Percentiles rank a stretch among this genome's conserved stretches.
These are phyloP conservation scores for Mungos mungo DNA, from an alignment of 2,113 vertebrate species.

Conservation along the genomic window DNA sequence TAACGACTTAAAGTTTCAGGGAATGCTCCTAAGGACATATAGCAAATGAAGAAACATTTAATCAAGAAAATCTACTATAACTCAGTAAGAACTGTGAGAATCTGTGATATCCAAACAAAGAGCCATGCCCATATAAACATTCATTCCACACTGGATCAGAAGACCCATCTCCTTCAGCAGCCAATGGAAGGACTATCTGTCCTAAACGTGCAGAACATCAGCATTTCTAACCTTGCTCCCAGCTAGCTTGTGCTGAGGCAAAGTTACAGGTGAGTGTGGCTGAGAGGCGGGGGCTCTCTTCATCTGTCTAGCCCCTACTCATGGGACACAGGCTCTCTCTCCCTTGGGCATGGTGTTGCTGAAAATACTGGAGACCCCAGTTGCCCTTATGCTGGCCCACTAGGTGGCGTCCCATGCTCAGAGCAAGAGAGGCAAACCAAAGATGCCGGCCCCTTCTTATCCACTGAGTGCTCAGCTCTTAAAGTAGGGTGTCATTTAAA, in stretches of 20 bases:
- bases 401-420: background rate
- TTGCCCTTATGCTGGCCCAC: background rate
- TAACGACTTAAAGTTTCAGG: background rate
- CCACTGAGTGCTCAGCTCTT: background rate
- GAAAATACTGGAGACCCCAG: background rate
- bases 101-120: background rate
- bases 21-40: background rate
- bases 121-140: background rate
- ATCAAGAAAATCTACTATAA: background rate
- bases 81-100: background rate
- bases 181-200: background rate
- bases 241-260: background rate
- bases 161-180: background rate
- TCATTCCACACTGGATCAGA: background rate
- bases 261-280: background rate
- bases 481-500: background rate
- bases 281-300: background rate
- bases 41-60: background rate
- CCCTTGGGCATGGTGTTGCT: background rate
- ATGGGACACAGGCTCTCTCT: background rate
- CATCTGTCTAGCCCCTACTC: background rate
- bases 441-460: background rate
- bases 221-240: background rate
- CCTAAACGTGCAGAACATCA: background rate
- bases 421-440: background rate